These are phyloP conservation scores for Tetheella fluctuosa DNA, from an alignment of 2,888 invertebrate genomes.

Conservation along the genomic window DNA sequence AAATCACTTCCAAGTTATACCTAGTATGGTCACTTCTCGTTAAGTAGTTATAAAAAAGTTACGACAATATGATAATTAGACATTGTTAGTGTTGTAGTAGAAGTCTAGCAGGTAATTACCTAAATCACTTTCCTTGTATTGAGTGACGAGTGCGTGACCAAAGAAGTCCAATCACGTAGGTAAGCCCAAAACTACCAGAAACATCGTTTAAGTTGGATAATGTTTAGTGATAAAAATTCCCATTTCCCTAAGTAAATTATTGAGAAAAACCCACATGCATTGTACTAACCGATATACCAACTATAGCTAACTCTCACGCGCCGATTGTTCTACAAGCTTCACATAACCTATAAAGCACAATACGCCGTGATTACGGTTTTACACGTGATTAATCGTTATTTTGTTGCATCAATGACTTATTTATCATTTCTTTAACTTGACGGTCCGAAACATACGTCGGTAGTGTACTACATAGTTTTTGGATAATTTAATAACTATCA, in stretches of 20 bases:
- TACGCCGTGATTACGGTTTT: not conserved
- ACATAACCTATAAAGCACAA: constrained; percentile 5
- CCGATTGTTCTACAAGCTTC: not conserved
- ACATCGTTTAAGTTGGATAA: not conserved
- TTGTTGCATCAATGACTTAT: not conserved
- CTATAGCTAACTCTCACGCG: constrained; percentile 2
- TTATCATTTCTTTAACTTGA: not conserved
- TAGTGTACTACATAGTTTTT: too few relatives aligned
- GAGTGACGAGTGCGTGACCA: too few relatives aligned
- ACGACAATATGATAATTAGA: too few relatives aligned
- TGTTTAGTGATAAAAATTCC: not conserved
- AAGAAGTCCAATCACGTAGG: not conserved
- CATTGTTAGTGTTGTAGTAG: not conserved
- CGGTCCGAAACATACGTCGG: too few relatives aligned
- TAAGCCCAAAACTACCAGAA: not conserved
- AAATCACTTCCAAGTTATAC: too few relatives aligned
- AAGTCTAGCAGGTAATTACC: not conserved
- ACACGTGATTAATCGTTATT: not conserved
- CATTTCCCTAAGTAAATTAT: not conserved
- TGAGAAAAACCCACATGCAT: not conserved
- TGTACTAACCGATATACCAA: constrained; percentile 4
- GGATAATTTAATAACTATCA: too few relatives aligned
- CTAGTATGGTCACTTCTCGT: too few relatives aligned
- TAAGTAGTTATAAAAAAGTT: too few relatives aligned
- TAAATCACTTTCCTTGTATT: too few relatives aligned